A percentile compares a stretch with the other conserved stretches of the same genome.
phyloP scores from a whole-genome alignment of 1,140 invertebrate genomes.

The Pentalonia nigronervosa region DNA sequence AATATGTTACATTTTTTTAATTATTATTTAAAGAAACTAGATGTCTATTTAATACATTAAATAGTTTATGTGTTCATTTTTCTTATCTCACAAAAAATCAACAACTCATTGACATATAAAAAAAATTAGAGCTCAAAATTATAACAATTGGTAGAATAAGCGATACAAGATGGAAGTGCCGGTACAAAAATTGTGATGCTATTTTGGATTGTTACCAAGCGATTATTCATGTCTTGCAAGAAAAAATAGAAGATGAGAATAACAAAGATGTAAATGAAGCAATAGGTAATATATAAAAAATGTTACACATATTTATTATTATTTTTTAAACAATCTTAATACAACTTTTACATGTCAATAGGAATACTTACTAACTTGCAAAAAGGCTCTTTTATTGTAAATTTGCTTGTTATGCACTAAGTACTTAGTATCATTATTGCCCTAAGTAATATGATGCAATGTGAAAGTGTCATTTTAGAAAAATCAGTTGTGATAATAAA shows the following conservation, averaged over 20 bases:
- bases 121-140: slow-evolving; percentile 13
- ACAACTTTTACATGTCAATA: background rate
- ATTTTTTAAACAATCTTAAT: background rate
- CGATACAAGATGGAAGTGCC: background rate
- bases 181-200: slow-evolving; percentile 28
- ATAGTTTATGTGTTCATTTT: background rate
- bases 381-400: slow-evolving; percentile 15
- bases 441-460: slow-evolving; percentile 41
- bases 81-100: slow-evolving; percentile 6
- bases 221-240: slow-evolving; percentile 7
- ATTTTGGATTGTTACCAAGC: slow-evolving; percentile 1
- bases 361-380: background rate
- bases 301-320: background rate
- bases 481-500: background rate
- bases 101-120: background rate
- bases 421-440: slow-evolving; percentile 44
- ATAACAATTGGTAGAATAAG: slow-evolving; percentile 33
- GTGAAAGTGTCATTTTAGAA: slow-evolving; percentile 24
- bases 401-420: slow-evolving; percentile 42
- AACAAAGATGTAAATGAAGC: slow-evolving; percentile 19
- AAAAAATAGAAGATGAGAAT: background rate
- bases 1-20: no score
- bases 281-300: background rate
- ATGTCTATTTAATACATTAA: background rate
- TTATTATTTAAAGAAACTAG: slow-evolving; percentile 5